Evolutionary conservation across 2,113 vertebrate species (phyloP).

Genomic region (Heterotis niloticus): DNA sequence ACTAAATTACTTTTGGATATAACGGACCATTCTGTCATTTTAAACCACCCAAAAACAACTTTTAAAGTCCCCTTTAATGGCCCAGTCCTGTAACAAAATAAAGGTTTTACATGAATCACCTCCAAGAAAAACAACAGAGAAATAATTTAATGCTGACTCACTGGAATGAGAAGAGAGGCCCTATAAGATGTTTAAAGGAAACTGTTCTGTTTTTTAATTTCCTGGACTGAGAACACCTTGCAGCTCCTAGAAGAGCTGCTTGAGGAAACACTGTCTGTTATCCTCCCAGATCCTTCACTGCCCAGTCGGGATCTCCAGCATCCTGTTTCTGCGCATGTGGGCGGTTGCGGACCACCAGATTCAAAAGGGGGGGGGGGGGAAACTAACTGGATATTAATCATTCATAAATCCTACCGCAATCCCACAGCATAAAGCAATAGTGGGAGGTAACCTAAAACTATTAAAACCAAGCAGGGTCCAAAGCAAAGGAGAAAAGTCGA

Average conservation of each 20-base stretch:
- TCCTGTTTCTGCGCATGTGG: neutral
- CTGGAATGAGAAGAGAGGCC: neutral
- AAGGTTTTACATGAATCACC: neutral
- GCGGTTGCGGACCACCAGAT: neutral
- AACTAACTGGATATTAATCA: neutral
- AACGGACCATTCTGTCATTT: too few relatives aligned
- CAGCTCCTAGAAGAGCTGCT: neutral
- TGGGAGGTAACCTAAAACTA: neutral
- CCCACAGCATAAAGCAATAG: neutral
- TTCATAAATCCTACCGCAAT: neutral
- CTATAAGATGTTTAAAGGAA: slow-evolving; percentile 14
- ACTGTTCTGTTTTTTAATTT: slow-evolving; percentile 24
- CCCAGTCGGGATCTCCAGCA: neutral
- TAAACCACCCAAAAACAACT: too few relatives aligned
- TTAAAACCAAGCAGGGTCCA: neutral
- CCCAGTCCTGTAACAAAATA: neutral
- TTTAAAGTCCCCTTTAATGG: neutral
- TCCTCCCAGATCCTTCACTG: neutral
- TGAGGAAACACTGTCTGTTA: neutral
- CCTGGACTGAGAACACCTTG: neutral
- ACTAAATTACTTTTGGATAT: too few relatives aligned
- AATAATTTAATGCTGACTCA: neutral
- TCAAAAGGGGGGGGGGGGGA: neutral
- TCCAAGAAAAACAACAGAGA: neutral
- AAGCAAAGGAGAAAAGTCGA: neutral